Evolutionary conservation across 2,113 vertebrate species (phyloP).

Genomic region (Chlamydotis undulata): DNA sequence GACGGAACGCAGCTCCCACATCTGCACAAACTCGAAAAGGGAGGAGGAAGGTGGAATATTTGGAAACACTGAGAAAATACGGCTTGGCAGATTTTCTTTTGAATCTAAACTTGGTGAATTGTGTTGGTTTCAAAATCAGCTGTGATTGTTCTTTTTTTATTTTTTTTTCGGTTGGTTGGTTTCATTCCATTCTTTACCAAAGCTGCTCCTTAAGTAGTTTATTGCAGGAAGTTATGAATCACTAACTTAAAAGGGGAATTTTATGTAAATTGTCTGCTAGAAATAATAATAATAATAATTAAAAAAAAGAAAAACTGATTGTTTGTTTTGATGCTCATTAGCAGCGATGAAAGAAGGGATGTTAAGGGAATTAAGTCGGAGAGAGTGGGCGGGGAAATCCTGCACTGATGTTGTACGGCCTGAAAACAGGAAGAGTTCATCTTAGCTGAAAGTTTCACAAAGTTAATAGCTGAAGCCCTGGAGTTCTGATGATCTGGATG

Average conservation of each 20-base stretch:
- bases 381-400: neutral
- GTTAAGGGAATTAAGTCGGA: neutral
- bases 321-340: slow-evolving; percentile 1
- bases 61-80: slow-evolving; percentile 78
- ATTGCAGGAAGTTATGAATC: slow-evolving; percentile 76
- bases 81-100: slow-evolving; percentile 46
- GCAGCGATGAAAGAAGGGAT: neutral
- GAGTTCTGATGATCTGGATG: neutral
- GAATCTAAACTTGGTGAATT: slow-evolving; percentile 71
- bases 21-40: slow-evolving; percentile 55
- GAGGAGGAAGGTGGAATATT: slow-evolving; percentile 71
- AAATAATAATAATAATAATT: slow-evolving; percentile 69
- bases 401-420: neutral
- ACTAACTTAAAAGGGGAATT: slow-evolving; percentile 86
- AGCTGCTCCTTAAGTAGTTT: slow-evolving; percentile 85
- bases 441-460: neutral
- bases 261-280: slow-evolving; percentile 86
- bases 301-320: slow-evolving; percentile 71
- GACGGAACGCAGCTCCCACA: slow-evolving; percentile 36
- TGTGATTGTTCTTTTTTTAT: slow-evolving; percentile 62
- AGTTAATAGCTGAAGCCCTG: neutral
- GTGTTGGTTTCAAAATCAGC: slow-evolving; percentile 76
- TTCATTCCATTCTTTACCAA: slow-evolving; percentile 86
- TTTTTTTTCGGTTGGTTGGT: slow-evolving; percentile 71
- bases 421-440: neutral